Conservation (phyloP, 2,888 invertebrate genomes). For the Pollenia labialis region DNA sequence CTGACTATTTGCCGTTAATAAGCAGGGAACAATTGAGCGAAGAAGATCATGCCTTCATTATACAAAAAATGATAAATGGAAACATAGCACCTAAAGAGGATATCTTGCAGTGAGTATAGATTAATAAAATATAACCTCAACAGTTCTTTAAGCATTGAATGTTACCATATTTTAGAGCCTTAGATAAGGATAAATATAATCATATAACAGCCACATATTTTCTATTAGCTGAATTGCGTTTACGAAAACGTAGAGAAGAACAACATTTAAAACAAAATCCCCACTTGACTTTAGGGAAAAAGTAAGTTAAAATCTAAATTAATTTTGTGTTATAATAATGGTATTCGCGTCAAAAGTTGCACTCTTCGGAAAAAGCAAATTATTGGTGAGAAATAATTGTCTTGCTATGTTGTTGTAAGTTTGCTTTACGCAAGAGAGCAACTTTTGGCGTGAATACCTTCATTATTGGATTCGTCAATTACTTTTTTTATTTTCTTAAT, state of each 20-base stretch:
- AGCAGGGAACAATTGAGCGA: slow-evolving; percentile 95
- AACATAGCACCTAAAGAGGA: slow-evolving; percentile 97
- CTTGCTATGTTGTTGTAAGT: not conserved
- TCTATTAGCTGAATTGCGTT: slow-evolving; percentile 95
- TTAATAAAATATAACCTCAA: not conserved
- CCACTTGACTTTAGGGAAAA: slow-evolving; percentile 68
- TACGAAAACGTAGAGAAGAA: slow-evolving; percentile 91
- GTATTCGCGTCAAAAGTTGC: too few relatives aligned
- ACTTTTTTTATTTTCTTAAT: slow-evolving; percentile 23
- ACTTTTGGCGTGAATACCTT: too few relatives aligned
- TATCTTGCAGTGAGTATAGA: slow-evolving; percentile 90
- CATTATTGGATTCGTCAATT: not conserved
- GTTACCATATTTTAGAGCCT: slow-evolving; percentile 86
- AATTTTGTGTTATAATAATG: not conserved
- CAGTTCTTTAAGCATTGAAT: not conserved
- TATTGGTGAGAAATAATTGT: too few relatives aligned
- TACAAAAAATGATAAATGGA: slow-evolving; percentile 98
- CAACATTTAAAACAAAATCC: slow-evolving; percentile 84
- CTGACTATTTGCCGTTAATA: slow-evolving; percentile 91
- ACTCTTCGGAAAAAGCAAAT: too few relatives aligned
- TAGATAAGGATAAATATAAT: slow-evolving; percentile 98
- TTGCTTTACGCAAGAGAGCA: too few relatives aligned
- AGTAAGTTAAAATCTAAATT: slow-evolving; percentile 54
- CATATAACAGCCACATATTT: slow-evolving; percentile 99
- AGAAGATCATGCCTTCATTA: slow-evolving; percentile 95